phyloP scores from a whole-genome alignment of 2,113 vertebrate species.

The Ptilorrhoa leucosticta region DNA sequence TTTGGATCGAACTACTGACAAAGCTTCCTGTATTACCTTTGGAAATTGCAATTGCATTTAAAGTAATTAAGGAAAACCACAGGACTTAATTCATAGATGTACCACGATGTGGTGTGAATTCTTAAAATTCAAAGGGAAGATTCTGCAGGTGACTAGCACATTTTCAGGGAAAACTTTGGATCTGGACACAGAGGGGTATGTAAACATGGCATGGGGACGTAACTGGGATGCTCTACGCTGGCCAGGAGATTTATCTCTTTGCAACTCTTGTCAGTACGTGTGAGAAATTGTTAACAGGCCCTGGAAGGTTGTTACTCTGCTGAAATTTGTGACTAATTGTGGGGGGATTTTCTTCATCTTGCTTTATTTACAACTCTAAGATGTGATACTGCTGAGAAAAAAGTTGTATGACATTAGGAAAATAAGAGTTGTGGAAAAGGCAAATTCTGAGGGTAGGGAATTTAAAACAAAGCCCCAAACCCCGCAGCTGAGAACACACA shows the following conservation, averaged over 20 bases:
- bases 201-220: neutral
- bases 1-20: neutral
- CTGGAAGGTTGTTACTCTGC: neutral
- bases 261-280: rapidly evolving
- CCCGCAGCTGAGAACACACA: neutral
- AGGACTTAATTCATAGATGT: neutral
- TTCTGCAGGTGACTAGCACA: neutral
- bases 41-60: neutral
- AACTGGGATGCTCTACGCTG: neutral
- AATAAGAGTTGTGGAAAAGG: neutral
- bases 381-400: neutral
- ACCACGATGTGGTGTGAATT: neutral
- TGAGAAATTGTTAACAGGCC: neutral
- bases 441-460: neutral
- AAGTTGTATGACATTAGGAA: neutral
- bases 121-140: neutral
- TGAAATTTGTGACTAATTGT: neutral
- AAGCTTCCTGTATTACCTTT: neutral
- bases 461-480: neutral
- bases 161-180: neutral
- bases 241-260: neutral
- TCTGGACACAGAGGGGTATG: neutral
- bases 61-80: neutral
- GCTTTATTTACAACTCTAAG: neutral
- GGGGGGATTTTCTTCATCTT: neutral